Evolutionary conservation across 2,888 invertebrate genomes (phyloP).

Genomic region (Scaptomyza tumidula): DNA sequence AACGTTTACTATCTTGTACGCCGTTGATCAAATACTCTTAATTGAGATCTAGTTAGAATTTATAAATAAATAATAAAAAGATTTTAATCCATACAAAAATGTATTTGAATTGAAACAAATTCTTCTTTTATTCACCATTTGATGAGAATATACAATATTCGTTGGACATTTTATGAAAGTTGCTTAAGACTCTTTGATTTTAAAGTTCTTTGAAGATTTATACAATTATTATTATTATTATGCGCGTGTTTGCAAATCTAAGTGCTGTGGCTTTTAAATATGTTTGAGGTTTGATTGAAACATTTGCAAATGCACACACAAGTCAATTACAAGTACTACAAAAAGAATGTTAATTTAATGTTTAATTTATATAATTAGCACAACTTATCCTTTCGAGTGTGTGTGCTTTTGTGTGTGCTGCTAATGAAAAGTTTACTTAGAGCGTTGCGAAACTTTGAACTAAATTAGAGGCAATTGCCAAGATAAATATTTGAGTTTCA

Average conservation of each 20-base stretch:
- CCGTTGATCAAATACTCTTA: conserved; percentile 10
- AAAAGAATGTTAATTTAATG: conserved; percentile 67
- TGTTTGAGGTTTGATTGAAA: conserved; percentile 64
- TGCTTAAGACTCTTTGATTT: background rate
- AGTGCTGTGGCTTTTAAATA: conserved; percentile 16
- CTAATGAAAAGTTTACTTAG: conserved; percentile 80
- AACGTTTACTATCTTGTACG: no score
- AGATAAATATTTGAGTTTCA: conserved; percentile 79
- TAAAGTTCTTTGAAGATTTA: background rate
- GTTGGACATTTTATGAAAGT: background rate
- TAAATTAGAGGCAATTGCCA: conserved; percentile 80
- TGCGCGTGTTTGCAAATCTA: background rate
- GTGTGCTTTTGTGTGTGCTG: conserved; percentile 27
- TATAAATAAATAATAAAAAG: background rate
- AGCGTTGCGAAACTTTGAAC: conserved; percentile 68
- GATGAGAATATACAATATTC: no score
- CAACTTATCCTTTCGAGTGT: conserved; percentile 31
- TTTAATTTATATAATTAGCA: conserved; percentile 67
- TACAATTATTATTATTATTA: background rate
- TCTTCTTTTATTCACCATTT: no score
- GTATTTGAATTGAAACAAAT: no score
- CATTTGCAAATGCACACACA: conserved; percentile 57
- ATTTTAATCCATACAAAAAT: no score
- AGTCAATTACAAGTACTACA: conserved; percentile 50
- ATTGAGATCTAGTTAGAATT: background rate